phyloP scores from a whole-genome alignment of 2,797 vertebrate species.

The Fringilla coelebs region DNA sequence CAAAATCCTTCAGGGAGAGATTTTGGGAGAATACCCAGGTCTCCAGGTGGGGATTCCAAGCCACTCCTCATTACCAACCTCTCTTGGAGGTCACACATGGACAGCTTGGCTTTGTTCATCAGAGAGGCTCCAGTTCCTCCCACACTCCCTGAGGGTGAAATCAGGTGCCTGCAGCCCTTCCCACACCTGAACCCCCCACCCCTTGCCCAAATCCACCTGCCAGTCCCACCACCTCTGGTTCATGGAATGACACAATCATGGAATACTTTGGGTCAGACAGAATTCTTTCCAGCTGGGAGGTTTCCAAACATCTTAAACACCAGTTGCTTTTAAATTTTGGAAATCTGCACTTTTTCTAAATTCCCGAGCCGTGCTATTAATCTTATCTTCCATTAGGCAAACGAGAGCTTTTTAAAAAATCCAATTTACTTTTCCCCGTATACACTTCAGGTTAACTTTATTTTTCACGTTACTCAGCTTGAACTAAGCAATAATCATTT shows the following conservation, averaged over 20 bases:
- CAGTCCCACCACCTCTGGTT: not conserved
- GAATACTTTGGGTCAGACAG: not conserved
- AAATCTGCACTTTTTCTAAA: not conserved
- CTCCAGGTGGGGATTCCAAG: not conserved
- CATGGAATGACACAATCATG: not conserved
- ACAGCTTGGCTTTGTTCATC: not conserved
- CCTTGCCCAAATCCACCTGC: not conserved
- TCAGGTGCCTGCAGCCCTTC: not conserved
- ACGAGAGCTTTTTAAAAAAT: conserved; percentile 54
- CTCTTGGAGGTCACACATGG: not conserved
- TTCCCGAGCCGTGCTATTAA: not conserved
- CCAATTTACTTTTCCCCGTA: conserved; percentile 46
- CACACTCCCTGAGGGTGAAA: not conserved
- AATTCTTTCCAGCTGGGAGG: accelerated
- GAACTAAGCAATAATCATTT: conserved; percentile 63
- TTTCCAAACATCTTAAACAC: not conserved
- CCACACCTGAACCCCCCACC: not conserved
- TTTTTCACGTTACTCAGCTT: conserved; percentile 54
- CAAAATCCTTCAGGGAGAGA: not conserved
- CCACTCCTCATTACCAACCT: accelerated
- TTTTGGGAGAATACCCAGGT: not conserved
- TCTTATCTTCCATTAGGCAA: conserved; percentile 58
- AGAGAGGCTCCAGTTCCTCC: not conserved
- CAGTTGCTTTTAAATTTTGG: not conserved
- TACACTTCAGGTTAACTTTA: conserved; percentile 58